These are phyloP conservation scores for Ptychoptera albimana DNA, from an alignment of 2,888 invertebrate genomes.

Conservation along the genomic window DNA sequence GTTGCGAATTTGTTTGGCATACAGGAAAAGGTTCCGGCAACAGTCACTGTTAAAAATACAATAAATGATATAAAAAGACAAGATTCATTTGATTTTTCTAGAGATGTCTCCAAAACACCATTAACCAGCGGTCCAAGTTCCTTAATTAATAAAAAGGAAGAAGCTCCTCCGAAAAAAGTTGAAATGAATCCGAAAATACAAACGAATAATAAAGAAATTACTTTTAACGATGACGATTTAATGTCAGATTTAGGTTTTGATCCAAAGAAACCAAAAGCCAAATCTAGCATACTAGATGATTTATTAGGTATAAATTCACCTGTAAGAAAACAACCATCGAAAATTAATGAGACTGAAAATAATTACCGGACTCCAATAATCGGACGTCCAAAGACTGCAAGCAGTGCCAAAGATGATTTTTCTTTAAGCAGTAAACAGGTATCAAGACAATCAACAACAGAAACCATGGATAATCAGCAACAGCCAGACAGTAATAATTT, in stretches of 20 bases:
- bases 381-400: constrained; percentile 11
- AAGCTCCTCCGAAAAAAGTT: neutral
- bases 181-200: neutral
- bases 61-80: neutral
- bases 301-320: constrained; percentile 18
- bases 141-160: constrained; percentile 16
- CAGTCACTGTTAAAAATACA: neutral
- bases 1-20: constrained; percentile 29
- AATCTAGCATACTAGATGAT: constrained; percentile 26
- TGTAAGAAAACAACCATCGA: constrained; percentile 14
- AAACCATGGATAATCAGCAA: constrained; percentile 17
- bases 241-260: constrained; percentile 29
- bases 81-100: neutral
- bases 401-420: constrained; percentile 6
- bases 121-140: constrained; percentile 8
- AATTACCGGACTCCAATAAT: constrained; percentile 12
- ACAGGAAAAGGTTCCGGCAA: constrained; percentile 18
- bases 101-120: constrained; percentile 3
- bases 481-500: constrained; percentile 13
- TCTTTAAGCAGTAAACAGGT: constrained; percentile 12
- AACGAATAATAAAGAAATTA: constrained; percentile 8
- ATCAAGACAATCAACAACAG: constrained; percentile 26
- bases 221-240: constrained; percentile 17
- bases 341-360: neutral
- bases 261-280: constrained; percentile 26